A percentile compares a stretch with the other conserved stretches of the same genome.
Evolutionary conservation across 92 coral and sea anemone genomes (phyloP).

Genomic region (Anthopleura xanthogrammica): DNA sequence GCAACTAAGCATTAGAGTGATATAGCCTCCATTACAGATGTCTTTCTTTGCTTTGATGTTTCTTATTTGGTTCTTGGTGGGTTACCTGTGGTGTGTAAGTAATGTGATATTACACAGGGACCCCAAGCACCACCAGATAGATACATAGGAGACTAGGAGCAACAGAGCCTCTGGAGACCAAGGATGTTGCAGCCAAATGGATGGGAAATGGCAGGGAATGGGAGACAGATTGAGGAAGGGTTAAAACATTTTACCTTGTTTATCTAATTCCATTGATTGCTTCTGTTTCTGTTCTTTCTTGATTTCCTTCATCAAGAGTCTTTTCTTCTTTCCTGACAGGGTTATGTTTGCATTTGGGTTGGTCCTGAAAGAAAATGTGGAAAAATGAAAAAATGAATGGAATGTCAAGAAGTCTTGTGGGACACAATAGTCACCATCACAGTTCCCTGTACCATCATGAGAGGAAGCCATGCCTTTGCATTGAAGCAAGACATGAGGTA

Average conservation of each 20-base stretch:
- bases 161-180: too few species aligned
- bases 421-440: too few species aligned
- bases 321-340: conserved; percentile 85
- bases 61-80: too few species aligned
- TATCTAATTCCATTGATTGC: conserved; percentile 63
- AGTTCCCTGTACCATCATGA: too few species aligned
- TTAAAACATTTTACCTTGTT: background rate
- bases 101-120: too few species aligned
- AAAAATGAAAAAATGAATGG: background rate
- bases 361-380: conserved; percentile 42
- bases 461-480: too few species aligned
- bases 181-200: background rate
- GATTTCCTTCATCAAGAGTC: conserved; percentile 71
- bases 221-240: background rate
- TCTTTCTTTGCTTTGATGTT: too few species aligned
- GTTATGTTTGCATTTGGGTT: conserved; percentile 70
- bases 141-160: too few species aligned
- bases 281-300: conserved; percentile 65
- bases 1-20: too few species aligned
- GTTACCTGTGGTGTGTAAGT: too few species aligned
- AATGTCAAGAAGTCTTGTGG: background rate
- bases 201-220: background rate
- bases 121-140: too few species aligned
- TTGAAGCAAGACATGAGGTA: too few species aligned
- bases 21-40: background rate